Evolutionary conservation across 2,888 invertebrate genomes (phyloP).

Genomic region (Erpobdella octoculata): DNA sequence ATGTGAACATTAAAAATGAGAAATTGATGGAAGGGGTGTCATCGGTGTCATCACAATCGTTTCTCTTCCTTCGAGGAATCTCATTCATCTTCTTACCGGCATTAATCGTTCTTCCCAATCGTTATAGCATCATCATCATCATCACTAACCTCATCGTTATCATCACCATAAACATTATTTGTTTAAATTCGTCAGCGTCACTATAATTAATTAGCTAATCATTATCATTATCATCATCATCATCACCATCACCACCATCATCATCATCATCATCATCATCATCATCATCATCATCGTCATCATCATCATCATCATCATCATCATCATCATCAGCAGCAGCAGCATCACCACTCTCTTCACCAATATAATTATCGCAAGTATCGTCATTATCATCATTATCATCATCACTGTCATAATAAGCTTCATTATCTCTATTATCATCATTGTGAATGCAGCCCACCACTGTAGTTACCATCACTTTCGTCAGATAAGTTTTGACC

Average conservation of each 20-base stretch:
- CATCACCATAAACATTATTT: not conserved
- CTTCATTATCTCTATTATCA: not conserved
- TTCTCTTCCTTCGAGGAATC: too few species aligned
- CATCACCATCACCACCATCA: conserved; percentile 23
- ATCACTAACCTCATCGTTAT: not conserved
- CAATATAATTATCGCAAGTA: not conserved
- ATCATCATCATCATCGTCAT: not conserved
- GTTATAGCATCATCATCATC: conserved; percentile 11
- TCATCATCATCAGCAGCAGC: not conserved
- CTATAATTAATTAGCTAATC: conserved; percentile 22
- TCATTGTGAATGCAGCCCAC: not conserved
- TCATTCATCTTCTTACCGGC: too few species aligned
- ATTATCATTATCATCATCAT: conserved; percentile 25
- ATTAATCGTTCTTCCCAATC: too few species aligned
- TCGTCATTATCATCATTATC: not conserved
- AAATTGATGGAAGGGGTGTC: too few species aligned
- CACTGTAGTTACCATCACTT: too few species aligned
- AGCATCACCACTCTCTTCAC: too few species aligned
- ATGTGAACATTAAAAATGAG: too few species aligned
- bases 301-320: conserved; percentile 13
- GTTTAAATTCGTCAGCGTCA: not conserved
- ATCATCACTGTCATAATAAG: conserved; percentile 4
- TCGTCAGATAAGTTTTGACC: too few species aligned
- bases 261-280: conserved; percentile 35
- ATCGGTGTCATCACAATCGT: too few species aligned